Conservation (phyloP, 2,797 vertebrate species). For the Epinephelus malabaricus region DNA sequence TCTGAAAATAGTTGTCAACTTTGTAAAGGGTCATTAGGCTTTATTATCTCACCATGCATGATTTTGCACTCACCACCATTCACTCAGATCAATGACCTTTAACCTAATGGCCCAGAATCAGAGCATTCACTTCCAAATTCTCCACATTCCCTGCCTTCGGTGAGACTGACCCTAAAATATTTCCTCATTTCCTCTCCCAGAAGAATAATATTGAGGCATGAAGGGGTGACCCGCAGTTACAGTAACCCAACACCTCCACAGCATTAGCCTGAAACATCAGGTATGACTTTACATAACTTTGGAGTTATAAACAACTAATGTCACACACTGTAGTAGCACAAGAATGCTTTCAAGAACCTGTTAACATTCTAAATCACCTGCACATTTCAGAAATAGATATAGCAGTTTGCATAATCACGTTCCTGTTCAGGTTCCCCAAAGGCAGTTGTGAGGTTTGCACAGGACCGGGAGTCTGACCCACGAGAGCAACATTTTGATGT, state of each 20-base stretch:
- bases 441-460: neutral
- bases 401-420: neutral
- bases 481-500: too few relatives aligned
- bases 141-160: conserved; percentile 33
- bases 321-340: conserved; percentile 2
- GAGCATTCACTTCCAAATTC: conserved; percentile 38
- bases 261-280: conserved; percentile 3
- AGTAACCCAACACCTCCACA: conserved; percentile 47
- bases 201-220: conserved; percentile 67
- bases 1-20: too few relatives aligned
- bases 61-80: neutral
- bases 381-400: conserved; percentile 22
- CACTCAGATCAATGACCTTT: conserved; percentile 19
- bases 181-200: conserved; percentile 59
- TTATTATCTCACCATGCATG: neutral
- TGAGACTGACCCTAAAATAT: conserved; percentile 42
- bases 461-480: too few relatives aligned
- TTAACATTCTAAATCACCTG: neutral
- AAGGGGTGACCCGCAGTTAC: conserved; percentile 19
- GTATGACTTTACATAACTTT: neutral
- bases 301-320: neutral
- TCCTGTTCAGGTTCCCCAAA: neutral
- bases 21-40: too few relatives aligned
- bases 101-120: conserved; percentile 13
- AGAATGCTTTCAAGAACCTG: neutral